Percentiles rank a stretch among this genome's conserved stretches.
phyloP scores from a whole-genome alignment of 2,113 vertebrate genomes.

The Rostratula benghalensis region DNA sequence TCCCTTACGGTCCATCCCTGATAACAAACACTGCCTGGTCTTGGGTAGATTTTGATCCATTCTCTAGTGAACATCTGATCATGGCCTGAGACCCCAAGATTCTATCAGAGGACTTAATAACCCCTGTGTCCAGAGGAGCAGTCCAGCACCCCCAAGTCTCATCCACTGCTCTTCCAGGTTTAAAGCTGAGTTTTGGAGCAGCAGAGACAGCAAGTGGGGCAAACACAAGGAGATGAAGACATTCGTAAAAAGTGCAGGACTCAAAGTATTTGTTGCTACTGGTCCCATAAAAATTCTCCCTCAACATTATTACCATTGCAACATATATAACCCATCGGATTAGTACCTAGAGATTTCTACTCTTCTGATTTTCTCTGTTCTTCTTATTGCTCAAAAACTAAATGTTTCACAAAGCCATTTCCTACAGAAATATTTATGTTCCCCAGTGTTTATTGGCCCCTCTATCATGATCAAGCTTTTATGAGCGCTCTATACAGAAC shows the following conservation, averaged over 20 bases:
- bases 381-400: conserved; percentile 67
- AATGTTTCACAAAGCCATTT: conserved; percentile 72
- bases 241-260: neutral
- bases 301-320: conserved; percentile 21
- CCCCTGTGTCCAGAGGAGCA: neutral
- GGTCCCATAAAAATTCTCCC: conserved; percentile 27
- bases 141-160: neutral
- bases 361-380: conserved; percentile 55
- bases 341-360: conserved; percentile 56
- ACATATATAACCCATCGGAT: conserved; percentile 20
- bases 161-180: neutral
- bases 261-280: neutral
- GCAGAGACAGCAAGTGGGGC: neutral
- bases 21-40: neutral
- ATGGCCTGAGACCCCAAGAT: neutral
- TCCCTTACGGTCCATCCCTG: neutral
- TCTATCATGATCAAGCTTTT: conserved; percentile 72
- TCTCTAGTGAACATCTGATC: neutral
- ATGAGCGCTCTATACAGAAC: conserved; percentile 61
- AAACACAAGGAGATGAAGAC: neutral
- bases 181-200: neutral
- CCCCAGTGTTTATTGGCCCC: conserved; percentile 68
- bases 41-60: neutral
- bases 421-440: conserved; percentile 70
- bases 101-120: neutral